A percentile compares a stretch with the other conserved stretches of the same genome.
Evolutionary conservation across 2,113 vertebrate genomes (phyloP).

Genomic region (Argyrosomus japonicus): DNA sequence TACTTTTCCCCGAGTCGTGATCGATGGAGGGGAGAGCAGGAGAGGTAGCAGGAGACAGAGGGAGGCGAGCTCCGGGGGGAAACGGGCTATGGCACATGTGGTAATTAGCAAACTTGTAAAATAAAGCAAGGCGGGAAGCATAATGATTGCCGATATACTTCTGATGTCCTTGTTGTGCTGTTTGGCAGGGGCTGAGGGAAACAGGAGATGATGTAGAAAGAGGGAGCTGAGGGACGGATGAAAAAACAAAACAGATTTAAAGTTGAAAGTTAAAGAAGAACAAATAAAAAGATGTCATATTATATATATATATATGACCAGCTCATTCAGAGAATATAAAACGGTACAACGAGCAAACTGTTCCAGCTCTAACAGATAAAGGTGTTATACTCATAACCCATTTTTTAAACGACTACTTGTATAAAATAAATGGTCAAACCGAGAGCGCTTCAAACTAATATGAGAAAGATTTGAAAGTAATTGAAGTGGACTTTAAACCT

Average conservation of each 20-base stretch:
- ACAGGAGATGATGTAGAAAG: constrained; percentile 7
- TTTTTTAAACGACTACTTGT: neutral
- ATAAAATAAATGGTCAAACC: neutral
- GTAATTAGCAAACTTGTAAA: constrained; percentile 74
- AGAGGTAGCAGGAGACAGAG: neutral
- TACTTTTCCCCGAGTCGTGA: constrained; percentile 67
- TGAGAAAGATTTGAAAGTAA: neutral
- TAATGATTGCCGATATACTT: constrained; percentile 68
- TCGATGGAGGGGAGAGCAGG: constrained; percentile 59
- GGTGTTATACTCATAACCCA: neutral
- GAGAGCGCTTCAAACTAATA: neutral
- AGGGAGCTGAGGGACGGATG: neutral
- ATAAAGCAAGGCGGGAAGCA: constrained; percentile 54
- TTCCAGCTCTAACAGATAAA: neutral
- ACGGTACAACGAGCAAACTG: neutral
- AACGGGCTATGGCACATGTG: constrained; percentile 34
- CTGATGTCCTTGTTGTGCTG: constrained; percentile 64
- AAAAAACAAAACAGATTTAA: neutral
- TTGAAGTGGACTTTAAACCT: neutral
- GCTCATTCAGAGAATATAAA: neutral
- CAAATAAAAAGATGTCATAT: neutral
- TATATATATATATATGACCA: neutral
- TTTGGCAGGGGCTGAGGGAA: constrained; percentile 42
- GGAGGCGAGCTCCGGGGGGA: constrained; percentile 35
- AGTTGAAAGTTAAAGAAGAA: neutral